A percentile compares a stretch with the other conserved stretches of the same genome.
phyloP scores from a whole-genome alignment of 2,888 invertebrate genomes.

The Lordiphosa andalusiaca region DNA sequence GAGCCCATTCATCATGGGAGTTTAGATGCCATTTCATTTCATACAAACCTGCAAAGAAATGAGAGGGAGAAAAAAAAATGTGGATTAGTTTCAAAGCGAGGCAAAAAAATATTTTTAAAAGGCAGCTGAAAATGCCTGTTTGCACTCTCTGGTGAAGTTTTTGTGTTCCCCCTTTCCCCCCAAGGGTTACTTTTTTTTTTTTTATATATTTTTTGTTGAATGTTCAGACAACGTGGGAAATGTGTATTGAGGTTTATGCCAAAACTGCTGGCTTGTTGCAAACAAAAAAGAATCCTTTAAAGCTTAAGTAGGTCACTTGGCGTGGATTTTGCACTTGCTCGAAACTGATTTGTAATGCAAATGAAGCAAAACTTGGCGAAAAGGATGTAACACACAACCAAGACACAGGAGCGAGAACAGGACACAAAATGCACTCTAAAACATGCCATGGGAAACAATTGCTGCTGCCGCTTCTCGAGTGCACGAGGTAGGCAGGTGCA shows the following conservation, averaged over 20 bases:
- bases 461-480: constrained; percentile 3
- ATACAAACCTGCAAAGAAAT: constrained; percentile 60
- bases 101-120: constrained; percentile 45
- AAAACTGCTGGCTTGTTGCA: neutral
- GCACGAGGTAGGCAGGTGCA: constrained; percentile 26
- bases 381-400: constrained; percentile 40
- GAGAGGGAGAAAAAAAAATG: constrained; percentile 14
- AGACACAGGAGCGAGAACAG: constrained; percentile 30
- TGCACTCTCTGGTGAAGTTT: too few relatives aligned
- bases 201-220: constrained; percentile 40
- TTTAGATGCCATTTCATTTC: constrained; percentile 12
- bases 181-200: too few relatives aligned
- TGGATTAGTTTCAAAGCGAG: constrained; percentile 30
- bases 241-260: constrained; percentile 24
- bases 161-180: constrained; percentile 1
- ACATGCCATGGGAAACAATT: constrained; percentile 42
- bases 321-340: constrained; percentile 61
- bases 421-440: constrained; percentile 13
- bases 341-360: constrained; percentile 73
- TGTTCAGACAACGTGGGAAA: constrained; percentile 59
- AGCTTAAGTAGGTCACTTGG: constrained; percentile 56
- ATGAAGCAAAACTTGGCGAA: constrained; percentile 54
- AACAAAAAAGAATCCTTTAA: constrained; percentile 45
- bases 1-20: constrained; percentile 29
- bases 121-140: constrained; percentile 18